Percentiles rank a stretch among this genome's conserved stretches.
Conservation (phyloP, 2,113 vertebrate species). For the Pedetes capensis region DNA sequence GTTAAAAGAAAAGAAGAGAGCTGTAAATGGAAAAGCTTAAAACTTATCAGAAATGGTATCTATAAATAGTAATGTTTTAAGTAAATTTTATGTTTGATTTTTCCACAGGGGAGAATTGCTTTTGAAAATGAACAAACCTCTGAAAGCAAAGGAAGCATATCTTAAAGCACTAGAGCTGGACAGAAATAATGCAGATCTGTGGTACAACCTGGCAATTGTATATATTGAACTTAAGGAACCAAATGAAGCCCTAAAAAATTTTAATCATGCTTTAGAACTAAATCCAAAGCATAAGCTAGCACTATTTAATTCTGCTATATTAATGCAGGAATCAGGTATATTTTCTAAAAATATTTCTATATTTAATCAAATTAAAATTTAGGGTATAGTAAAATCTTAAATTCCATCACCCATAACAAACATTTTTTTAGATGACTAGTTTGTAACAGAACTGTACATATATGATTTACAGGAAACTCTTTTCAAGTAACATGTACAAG, state of each 20-base stretch:
- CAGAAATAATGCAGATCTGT: conserved; percentile 94
- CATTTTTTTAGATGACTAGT: not conserved
- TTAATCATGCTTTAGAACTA: conserved; percentile 94
- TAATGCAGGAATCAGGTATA: conserved; percentile 99
- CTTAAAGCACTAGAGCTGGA: conserved; percentile 94
- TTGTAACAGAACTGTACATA: not conserved
- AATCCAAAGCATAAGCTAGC: conserved; percentile 94
- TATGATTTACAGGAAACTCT: not conserved
- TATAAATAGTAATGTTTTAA: not conserved
- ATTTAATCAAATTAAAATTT: conserved; percentile 19
- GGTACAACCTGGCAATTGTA: conserved; percentile 99
- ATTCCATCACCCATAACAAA: not conserved
- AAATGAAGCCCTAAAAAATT: conserved; percentile 93
- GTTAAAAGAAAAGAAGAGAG: conserved; percentile 19
- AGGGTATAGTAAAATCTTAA: conserved; percentile 3
- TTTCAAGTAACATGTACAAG: not conserved
- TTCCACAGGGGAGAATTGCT: conserved; percentile 94
- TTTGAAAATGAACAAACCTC: conserved; percentile 97
- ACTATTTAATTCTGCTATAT: conserved; percentile 95
- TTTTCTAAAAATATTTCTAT: conserved; percentile 22
- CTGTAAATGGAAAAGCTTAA: conserved; percentile 18
- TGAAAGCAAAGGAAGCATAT: conserved; percentile 95
- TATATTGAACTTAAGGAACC: conserved; percentile 98
- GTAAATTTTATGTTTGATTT: conserved; percentile 67
- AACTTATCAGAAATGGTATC: not conserved